phyloP scores from a whole-genome alignment of 2,888 invertebrate species.

The Eupeodes luniger region DNA sequence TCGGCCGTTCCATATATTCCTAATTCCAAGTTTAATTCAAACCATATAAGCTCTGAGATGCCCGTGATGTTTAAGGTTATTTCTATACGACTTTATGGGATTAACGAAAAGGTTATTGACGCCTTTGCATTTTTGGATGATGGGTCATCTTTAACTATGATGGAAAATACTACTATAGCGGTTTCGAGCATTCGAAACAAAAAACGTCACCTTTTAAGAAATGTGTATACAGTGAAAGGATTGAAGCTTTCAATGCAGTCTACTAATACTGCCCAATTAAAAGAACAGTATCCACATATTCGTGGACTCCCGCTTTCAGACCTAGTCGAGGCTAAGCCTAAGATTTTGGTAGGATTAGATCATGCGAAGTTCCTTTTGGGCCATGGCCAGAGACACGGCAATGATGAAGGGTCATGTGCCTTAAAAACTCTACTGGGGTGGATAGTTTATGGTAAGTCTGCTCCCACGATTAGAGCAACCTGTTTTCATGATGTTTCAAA shows the following conservation, averaged over 20 bases:
- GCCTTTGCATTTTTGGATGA: slow-evolving; percentile 24
- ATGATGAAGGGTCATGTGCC: slow-evolving; percentile 31
- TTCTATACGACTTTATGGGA: slow-evolving; percentile 3
- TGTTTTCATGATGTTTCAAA: background rate
- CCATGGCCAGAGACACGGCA: slow-evolving; percentile 39
- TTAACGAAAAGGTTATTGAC: background rate
- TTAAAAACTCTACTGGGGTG: slow-evolving; percentile 49
- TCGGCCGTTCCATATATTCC: slow-evolving; percentile 11
- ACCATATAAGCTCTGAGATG: background rate
- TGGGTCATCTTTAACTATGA: slow-evolving; percentile 44
- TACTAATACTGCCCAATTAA: slow-evolving; percentile 1
- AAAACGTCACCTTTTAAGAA: slow-evolving; percentile 12
- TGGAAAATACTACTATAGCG: slow-evolving; percentile 10
- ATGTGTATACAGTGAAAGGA: slow-evolving; percentile 31
- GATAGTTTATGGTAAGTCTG: slow-evolving; percentile 44
- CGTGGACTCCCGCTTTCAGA: slow-evolving; percentile 28
- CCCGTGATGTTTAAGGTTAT: slow-evolving; percentile 14
- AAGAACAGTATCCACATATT: slow-evolving; percentile 1
- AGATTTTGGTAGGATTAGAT: slow-evolving; percentile 41
- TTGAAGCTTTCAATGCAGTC: slow-evolving; percentile 29
- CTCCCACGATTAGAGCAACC: background rate
- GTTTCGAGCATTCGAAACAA: slow-evolving; percentile 12
- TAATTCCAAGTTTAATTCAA: slow-evolving; percentile 20
- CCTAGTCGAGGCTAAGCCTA: slow-evolving; percentile 13
- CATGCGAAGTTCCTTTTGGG: slow-evolving; percentile 46